These are phyloP conservation scores for Umimayanthus kanabou DNA, from an alignment of 92 coral and sea anemone species.

Conservation along the genomic window DNA sequence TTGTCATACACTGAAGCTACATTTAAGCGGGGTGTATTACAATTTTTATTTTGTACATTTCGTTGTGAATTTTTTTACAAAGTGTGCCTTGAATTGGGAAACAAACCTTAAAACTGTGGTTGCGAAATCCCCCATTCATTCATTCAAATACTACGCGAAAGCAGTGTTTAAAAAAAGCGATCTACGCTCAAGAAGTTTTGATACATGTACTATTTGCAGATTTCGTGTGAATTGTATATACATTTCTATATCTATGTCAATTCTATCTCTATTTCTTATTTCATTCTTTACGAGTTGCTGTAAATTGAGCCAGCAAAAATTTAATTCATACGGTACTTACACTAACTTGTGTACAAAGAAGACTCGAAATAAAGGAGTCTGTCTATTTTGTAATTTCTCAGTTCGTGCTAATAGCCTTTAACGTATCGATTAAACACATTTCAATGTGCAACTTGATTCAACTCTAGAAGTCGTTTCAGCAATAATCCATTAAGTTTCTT, in stretches of 20 bases:
- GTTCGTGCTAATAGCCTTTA: conserved; percentile 19
- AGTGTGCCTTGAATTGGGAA: conserved; percentile 30
- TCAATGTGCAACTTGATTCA: conserved; percentile 64
- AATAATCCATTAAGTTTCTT: conserved; percentile 79
- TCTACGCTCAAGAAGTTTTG: conserved; percentile 6
- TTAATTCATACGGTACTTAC: conserved; percentile 46
- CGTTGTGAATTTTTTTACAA: conserved; percentile 34
- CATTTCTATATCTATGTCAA: neutral
- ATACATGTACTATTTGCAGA: conserved; percentile 24
- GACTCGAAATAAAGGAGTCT: conserved; percentile 16
- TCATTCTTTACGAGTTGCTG: neutral
- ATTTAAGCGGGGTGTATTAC: neutral
- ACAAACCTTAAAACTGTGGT: neutral
- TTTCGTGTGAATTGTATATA: conserved; percentile 16
- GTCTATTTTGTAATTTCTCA: neutral
- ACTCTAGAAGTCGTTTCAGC: conserved; percentile 76
- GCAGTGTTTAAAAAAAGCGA: conserved; percentile 31
- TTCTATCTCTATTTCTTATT: conserved; percentile 10
- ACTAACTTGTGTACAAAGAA: conserved; percentile 39
- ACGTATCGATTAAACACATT: conserved; percentile 9
- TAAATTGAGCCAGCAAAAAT: conserved; percentile 45
- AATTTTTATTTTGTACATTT: conserved; percentile 33
- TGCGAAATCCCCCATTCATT: conserved; percentile 36
- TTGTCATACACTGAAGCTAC: conserved; percentile 9
- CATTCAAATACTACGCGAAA: conserved; percentile 23